Evolutionary conservation across 2,797 vertebrate genomes (phyloP), one percentile per base, ranked within the genome.

Genomic region (Hoplostethus atlanticus): DNA sequence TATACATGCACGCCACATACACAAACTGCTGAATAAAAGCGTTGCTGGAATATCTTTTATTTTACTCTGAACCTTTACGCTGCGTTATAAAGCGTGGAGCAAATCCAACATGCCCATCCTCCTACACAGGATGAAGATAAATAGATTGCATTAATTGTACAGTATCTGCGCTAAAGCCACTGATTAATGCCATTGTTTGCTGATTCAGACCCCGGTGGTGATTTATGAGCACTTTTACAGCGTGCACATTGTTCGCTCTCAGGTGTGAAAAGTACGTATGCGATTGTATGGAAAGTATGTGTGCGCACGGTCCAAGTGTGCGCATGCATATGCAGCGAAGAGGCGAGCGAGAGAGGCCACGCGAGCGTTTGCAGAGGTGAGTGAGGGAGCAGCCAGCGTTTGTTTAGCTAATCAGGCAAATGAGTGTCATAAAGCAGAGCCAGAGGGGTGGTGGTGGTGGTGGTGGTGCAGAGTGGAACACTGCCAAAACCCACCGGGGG

Each of bases 391-490:
- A 81, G 64, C 77, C 71, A 28, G 53, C 68, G 52, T 90, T 93
- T 93, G 87, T 91, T 91, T 88, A 84, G 87, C 91, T 92, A 93
- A 93, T 94, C 88, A 90, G 81, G 65, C 72, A 92, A 93, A 93
- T 91, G 90, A 90, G 84, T 85, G 79, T 72, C 86, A 79, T 87
- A 87, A 90, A 86, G 77, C 34, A 61, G 21, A 85, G 77, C 76
- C 54, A 68, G 80, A 79, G 72, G 83, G 85, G 21, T 72, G 56
- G 58, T 61, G 52, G 47, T 72, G 56, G 58, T 61, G 52, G 47
- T 21, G 21, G 21, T 21, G 54, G 55, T 60, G 71, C 73, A 68
- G 54, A 68, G 63, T 36, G 58, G 15, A 40, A 47, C 51, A 17
- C 21, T 40, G 50, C 76, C 63, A 57, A 68, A 81, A 69, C 64